Evolutionary conservation across 2,888 invertebrate species (phyloP), one percentile per base, ranked within the genome.

Genomic region (Tholera decimalis): DNA sequence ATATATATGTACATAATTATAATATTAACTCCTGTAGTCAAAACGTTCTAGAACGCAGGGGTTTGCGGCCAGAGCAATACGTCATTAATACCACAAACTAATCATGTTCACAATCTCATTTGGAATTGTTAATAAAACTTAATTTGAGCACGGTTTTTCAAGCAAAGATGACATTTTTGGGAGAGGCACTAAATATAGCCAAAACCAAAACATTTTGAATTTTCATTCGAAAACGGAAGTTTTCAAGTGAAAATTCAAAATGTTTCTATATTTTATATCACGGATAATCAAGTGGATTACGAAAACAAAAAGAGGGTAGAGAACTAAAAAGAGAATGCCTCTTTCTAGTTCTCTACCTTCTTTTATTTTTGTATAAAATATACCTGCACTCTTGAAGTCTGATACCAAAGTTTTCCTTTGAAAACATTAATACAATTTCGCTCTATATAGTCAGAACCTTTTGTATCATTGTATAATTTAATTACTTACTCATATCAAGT

Each of bases 11-110:
- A n/a, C n/a, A n/a, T n/a, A n/a, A n/a, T 24, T 49, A 57, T 59
- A 57, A 35, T 30, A 64, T 59, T 64, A 26, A 56, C 39, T 18
- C 33, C 58, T 55, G 60, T 41, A 47, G 56, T 68, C 43, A 44
- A 13, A 43, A 30, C 11, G n/a, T 43, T 33, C 46, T 35, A 7
- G n/a, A 39, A 35, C 11, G 8, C 15, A 24, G n/a, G n/a, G n/a
- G n/a, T 43, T 58, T 53, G 44, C 20, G 44, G 43, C 26, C 44
- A 51, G 8, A 20, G 1, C 39, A 35, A 33, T 18, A 46, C 46
- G 30, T 33, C 18, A 9, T 43, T 54, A 3, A 35, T 71, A 60
- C 37, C 24, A 43, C 33, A 35, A 6, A 47, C 22, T 50, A 22
- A 71, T 37, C 62, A 37, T n/a, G 11, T 49, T 37, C 18, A 33